These are phyloP conservation scores for Channa argus DNA, from an alignment of 2,113 vertebrate genomes.

Conservation along the genomic window DNA sequence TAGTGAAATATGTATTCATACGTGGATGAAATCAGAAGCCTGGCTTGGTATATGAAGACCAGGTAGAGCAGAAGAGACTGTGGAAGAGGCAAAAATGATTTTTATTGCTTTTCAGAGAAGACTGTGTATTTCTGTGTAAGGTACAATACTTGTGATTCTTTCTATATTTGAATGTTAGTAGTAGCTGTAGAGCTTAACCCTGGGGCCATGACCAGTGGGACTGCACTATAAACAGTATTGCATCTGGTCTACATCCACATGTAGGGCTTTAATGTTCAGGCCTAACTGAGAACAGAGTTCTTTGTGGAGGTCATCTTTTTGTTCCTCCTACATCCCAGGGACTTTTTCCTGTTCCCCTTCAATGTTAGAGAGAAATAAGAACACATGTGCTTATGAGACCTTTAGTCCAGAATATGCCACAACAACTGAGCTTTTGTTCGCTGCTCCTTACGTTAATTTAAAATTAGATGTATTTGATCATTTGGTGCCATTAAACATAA, in stretches of 20 bases:
- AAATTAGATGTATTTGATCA: conserved; percentile 39
- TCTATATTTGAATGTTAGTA: conserved; percentile 74
- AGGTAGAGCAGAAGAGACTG: conserved; percentile 29
- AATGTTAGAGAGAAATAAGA: conserved; percentile 45
- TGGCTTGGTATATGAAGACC: conserved; percentile 30
- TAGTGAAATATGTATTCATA: conserved; percentile 51
- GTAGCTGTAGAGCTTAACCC: conserved; percentile 61
- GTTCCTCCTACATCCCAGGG: conserved; percentile 38
- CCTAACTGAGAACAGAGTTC: conserved; percentile 36
- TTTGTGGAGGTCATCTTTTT: conserved; percentile 31
- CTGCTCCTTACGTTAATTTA: conserved; percentile 32
- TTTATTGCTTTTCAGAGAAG: conserved; percentile 58
- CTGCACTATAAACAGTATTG: conserved; percentile 55
- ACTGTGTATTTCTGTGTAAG: conserved; percentile 63
- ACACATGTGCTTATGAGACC: conserved; percentile 47
- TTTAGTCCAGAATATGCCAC: conserved; percentile 38
- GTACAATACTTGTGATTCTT: conserved; percentile 70
- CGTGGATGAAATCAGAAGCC: conserved; percentile 35
- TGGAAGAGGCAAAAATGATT: conserved; percentile 29
- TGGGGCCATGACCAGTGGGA: conserved; percentile 50
- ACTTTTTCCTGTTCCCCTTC: conserved; percentile 34
- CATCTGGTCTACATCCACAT: conserved; percentile 45
- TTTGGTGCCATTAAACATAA: conserved; percentile 50
- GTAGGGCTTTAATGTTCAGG: conserved; percentile 43
- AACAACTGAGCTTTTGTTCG: conserved; percentile 37